These are phyloP conservation scores for Pelodiscus sinensis DNA, from an alignment of 2,113 vertebrate genomes.

Conservation along the genomic window DNA sequence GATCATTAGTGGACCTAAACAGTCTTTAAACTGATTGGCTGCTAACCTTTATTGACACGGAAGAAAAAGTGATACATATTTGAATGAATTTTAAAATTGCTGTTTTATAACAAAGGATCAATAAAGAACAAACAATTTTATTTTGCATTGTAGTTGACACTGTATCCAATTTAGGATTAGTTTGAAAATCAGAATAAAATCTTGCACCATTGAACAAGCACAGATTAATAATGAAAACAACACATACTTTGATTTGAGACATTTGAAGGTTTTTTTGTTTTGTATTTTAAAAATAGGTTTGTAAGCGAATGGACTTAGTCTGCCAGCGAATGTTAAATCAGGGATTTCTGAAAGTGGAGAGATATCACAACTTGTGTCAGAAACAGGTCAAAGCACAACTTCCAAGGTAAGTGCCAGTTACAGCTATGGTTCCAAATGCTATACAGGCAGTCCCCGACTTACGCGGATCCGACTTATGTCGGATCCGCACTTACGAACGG, in stretches of 20 bases:
- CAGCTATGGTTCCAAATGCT: not conserved
- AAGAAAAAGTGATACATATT: too few species aligned
- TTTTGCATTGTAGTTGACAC: not conserved
- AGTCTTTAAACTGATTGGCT: not conserved
- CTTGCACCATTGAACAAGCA: not conserved
- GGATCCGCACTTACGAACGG: too few species aligned
- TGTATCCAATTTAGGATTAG: not conserved
- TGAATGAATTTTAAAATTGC: not conserved
- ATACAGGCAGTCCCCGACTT: too few species aligned
- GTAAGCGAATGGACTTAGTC: constrained; percentile 97
- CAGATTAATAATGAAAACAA: not conserved
- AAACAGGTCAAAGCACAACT: constrained; percentile 98
- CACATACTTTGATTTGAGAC: not conserved
- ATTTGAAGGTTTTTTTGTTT: constrained; percentile 40
- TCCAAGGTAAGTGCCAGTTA: constrained; percentile 85
- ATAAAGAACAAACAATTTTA: not conserved
- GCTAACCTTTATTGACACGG: not conserved
- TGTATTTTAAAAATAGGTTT: constrained; percentile 83
- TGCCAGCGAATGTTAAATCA: constrained; percentile 97
- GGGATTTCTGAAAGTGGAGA: constrained; percentile 97
- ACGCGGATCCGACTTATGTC: too few species aligned
- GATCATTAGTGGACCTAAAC: not conserved
- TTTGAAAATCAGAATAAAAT: not conserved
- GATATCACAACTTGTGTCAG: constrained; percentile 97
- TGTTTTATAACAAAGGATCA: not conserved